Percentiles rank a stretch among this genome's conserved stretches.
phyloP scores from a whole-genome alignment of 2,797 vertebrate species.

The Chromis chromis region DNA sequence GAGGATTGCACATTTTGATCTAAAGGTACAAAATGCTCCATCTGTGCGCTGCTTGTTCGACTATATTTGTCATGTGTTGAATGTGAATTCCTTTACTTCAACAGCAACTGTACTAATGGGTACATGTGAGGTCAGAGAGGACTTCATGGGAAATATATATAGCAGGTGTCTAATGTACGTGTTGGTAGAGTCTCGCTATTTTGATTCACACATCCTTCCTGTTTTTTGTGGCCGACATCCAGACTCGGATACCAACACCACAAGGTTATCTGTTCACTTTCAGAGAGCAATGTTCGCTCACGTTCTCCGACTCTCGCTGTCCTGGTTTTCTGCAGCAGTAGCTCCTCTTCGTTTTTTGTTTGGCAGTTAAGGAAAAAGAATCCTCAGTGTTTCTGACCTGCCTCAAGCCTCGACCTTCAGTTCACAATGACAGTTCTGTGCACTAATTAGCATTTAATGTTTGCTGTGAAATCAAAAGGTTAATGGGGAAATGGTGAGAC shows the following conservation, averaged over 20 bases:
- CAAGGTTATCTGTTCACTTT: constrained; percentile 64
- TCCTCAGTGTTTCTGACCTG: not conserved
- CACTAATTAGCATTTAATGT: constrained; percentile 5
- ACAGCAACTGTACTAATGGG: not conserved
- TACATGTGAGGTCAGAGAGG: not conserved
- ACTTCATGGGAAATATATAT: constrained; percentile 2
- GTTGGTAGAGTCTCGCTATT: constrained; percentile 20
- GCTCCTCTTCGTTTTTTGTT: constrained; percentile 6
- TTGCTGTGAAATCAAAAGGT: constrained; percentile 12
- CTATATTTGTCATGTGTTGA: not conserved
- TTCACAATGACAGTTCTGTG: constrained; percentile 8
- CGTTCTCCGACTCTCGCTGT: constrained; percentile 30
- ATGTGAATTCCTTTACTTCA: constrained; percentile 5
- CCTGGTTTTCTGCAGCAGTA: constrained; percentile 53
- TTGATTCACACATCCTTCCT: constrained; percentile 66
- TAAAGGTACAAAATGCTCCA: constrained; percentile 87
- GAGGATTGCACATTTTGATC: constrained; percentile 95
- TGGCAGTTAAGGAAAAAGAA: constrained; percentile 21
- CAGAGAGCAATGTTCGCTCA: constrained; percentile 50
- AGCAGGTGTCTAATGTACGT: constrained; percentile 42
- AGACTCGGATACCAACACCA: constrained; percentile 62
- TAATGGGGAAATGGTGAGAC: constrained; percentile 6
- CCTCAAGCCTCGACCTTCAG: constrained; percentile 13
- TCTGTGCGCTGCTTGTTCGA: not conserved
- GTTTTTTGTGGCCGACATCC: constrained; percentile 58